Evolutionary conservation across 2,113 vertebrate genomes (phyloP), one percentile per base, ranked within the genome.

Genomic region (Ictalurus punctatus): DNA sequence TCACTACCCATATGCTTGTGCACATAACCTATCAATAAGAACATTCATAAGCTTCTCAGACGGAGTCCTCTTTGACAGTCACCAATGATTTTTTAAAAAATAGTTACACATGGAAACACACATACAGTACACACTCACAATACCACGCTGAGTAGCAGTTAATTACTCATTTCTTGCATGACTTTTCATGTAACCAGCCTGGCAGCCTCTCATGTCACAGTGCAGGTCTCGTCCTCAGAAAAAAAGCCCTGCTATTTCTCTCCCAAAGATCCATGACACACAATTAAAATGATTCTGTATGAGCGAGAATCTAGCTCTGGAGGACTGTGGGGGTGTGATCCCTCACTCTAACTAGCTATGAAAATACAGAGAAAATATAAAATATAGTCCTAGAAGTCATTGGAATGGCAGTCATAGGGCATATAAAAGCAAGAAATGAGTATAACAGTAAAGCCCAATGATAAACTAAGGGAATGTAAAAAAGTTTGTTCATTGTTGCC

Each of bases 261-360:
- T 88, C 74, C 74, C 80, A 90, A 69, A 79, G 76, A 85, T 82
- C 84, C 37, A 88, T 71, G 52, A 79, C 86, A 71, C 10, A 56
- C 92, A 91, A 94, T 92, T 92, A 91, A 91, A 93, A 86, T 78
- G 85, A 86, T 90, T 92, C 91, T 84, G 63, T 86, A 63, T 92
- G 52, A 92, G 89, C 90, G 73, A 90, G 81, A 86, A 85, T 40
- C 30, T 34, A 40, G 48, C 8, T 63, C 81, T 90, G 91, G 84
- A 87, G 84, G 74, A 30, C 76, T 59, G 25, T 87, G 80, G 91
- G 89, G 85, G 81, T 71, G 85, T 79, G 85, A 90, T 74, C 85
- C 87, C 71, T 52, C 25, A 71, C 74, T 48, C 40, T 58, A 59
- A n/a, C 25, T 54, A 58, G 16, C 23, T 65, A 59, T 6, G 4